phyloP scores from a whole-genome alignment of 2,113 vertebrate genomes.

The Paedocypris sp. region DNA sequence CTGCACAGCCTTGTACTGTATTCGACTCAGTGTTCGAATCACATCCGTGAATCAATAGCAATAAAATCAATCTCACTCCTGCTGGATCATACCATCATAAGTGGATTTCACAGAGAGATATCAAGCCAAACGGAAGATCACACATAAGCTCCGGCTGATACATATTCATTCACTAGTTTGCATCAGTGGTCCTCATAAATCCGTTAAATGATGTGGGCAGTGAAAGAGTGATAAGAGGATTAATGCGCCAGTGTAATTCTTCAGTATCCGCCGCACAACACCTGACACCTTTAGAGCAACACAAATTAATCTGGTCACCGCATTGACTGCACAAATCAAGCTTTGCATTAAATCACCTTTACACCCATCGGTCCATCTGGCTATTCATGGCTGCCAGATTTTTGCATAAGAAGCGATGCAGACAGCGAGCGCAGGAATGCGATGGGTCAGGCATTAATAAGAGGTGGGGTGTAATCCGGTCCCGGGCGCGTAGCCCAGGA shows the following conservation, averaged over 20 bases:
- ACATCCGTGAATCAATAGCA: too few species aligned
- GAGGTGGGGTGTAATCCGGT: slow-evolving; percentile 19
- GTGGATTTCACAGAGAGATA: background rate
- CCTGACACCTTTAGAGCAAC: background rate
- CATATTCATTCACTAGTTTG: background rate
- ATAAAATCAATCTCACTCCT: too few species aligned
- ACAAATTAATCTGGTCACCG: background rate
- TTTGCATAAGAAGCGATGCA: background rate
- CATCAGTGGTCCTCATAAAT: background rate
- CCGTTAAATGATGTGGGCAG: background rate
- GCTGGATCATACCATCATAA: too few species aligned
- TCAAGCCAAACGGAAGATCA: background rate
- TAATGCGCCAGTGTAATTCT: background rate
- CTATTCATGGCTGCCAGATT: background rate
- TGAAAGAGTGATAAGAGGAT: background rate
- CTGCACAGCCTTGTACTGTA: too few species aligned
- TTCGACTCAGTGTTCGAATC: too few species aligned
- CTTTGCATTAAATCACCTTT: background rate
- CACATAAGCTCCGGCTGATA: background rate
- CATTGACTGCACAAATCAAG: background rate
- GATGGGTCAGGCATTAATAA: background rate
- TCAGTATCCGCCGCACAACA: background rate
- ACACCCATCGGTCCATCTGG: slow-evolving; percentile 4
- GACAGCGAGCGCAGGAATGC: background rate
- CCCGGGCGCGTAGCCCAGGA: background rate